Conservation (phyloP, 2,888 invertebrate species). For the Stenodema calcarata region DNA sequence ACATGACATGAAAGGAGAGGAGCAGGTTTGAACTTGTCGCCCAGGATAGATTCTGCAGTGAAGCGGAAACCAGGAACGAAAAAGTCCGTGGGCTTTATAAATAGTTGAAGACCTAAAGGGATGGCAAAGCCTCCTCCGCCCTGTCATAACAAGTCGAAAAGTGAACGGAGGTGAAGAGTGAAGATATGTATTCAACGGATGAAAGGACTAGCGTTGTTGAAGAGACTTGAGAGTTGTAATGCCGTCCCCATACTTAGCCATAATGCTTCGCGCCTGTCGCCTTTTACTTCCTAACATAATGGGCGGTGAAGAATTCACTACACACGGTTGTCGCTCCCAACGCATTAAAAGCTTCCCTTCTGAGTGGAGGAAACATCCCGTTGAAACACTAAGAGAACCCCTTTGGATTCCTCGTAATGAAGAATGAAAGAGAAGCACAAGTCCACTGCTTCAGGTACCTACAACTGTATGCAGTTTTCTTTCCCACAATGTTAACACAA, state of each 20-base stretch:
- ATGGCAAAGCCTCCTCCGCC: neutral
- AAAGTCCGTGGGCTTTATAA: neutral
- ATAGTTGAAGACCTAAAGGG: neutral
- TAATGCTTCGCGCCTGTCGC: neutral
- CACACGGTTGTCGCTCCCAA: neutral
- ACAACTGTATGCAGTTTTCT: no score
- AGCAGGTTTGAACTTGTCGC: neutral
- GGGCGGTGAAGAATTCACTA: neutral
- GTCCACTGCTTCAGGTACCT: neutral
- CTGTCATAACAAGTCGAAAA: neutral
- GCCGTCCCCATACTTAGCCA: neutral
- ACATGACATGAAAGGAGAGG: conserved; percentile 23
- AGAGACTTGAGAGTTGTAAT: conserved; percentile 6
- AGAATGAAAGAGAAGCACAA: neutral
- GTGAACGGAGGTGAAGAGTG: conserved; percentile 1
- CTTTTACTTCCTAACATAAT: neutral
- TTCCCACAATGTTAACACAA: no score
- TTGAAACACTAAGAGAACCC: neutral
- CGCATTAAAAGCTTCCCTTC: neutral
- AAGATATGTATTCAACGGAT: neutral
- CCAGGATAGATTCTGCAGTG: neutral
- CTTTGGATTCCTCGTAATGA: neutral
- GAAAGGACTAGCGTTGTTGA: neutral
- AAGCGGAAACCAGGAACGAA: neutral
- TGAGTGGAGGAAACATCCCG: neutral